Base-by-base conservation (phyloP, 2,888 invertebrate species). In the Bellardia pandia region DNA sequence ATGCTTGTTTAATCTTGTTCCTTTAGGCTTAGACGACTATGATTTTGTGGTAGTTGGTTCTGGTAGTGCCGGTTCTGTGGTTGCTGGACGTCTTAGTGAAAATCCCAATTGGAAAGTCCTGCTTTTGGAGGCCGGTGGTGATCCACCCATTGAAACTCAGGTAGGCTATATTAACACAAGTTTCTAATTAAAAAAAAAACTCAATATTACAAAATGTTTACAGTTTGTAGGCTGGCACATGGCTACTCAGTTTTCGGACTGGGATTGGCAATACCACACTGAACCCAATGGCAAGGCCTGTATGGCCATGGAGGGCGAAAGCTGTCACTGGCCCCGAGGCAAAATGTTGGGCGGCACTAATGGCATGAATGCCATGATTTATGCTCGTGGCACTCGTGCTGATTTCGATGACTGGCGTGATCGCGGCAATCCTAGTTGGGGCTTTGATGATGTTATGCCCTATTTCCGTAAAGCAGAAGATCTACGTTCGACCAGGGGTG, bases 381-480 rank as follows among this genome's bases (percentile, higher is more conserved):
- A 96, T 91, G 93, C 96, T 0, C 94, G 95, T 23, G 96, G 96
- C 0, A 96, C 96, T 88, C 94, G 95, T 2, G 91, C 92, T n/a
- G 96, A 97, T 90, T 96, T 95, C 90, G 95, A 96, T 89, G 93
- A 94, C 2, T 96, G 97, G 96, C 94, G 94, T 33, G 90, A 92
- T 3, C 89, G 94, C 45, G 96, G 96, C 0, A 96, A 96, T 91
- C 90, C 93, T 0, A 95, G 95, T 0, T 97, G 96, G 96, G 94
- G 96, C 7, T 98, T 95, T 91, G 95, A 97, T 62, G 96, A 96
- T 88, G 95, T 97, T 0, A 92, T 98, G 30, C 95, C 96, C 0
- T 97, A 98, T 91, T 98, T 98, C 93, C 96, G 96, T 91, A 98
- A 98, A 92, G 97, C 97, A 0, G 95, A 95, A 91, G 94, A 95